phyloP scores from a whole-genome alignment of 1,140 invertebrate species.

The Drosophila ironensis region DNA sequence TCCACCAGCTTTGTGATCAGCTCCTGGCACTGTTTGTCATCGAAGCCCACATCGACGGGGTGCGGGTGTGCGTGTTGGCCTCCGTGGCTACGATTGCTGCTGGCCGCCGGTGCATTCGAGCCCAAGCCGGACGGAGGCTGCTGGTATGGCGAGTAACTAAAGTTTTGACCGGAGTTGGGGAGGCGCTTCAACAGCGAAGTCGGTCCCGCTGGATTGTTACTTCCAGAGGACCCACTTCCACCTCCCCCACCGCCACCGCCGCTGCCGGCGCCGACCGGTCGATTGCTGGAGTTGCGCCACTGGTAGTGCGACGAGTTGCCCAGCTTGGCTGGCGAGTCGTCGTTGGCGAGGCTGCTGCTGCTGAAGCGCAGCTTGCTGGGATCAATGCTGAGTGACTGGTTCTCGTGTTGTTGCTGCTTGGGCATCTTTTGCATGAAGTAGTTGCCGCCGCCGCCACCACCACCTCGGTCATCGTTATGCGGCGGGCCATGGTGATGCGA shows the following conservation, averaged over 20 bases:
- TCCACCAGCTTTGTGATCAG: conserved; percentile 58
- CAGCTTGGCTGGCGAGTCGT: conserved; percentile 54
- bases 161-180: conserved; percentile 5
- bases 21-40: conserved; percentile 48
- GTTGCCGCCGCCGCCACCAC: conserved; percentile 21
- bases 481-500: conserved; percentile 15
- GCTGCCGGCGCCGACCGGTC: conserved; percentile 35
- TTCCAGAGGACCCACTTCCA: no score
- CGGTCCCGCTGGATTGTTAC: conserved; percentile 3
- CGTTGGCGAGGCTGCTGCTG: conserved; percentile 43
- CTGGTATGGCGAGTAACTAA: conserved; percentile 37
- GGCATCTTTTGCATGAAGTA: conserved; percentile 65
- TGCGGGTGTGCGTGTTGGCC: neutral
- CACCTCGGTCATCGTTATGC: conserved; percentile 34
- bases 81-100: neutral
- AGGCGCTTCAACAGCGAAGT: conserved; percentile 49
- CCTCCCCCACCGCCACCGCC: no score
- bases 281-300: conserved; percentile 62
- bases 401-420: conserved; percentile 68
- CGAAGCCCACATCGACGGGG: neutral
- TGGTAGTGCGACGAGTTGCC: conserved; percentile 61
- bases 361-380: conserved; percentile 70
- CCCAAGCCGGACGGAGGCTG: conserved; percentile 21
- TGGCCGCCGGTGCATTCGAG: neutral
- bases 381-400: conserved; percentile 69